Conservation (phyloP, 2,797 vertebrate genomes). For the Sebastes trivittatus region DNA sequence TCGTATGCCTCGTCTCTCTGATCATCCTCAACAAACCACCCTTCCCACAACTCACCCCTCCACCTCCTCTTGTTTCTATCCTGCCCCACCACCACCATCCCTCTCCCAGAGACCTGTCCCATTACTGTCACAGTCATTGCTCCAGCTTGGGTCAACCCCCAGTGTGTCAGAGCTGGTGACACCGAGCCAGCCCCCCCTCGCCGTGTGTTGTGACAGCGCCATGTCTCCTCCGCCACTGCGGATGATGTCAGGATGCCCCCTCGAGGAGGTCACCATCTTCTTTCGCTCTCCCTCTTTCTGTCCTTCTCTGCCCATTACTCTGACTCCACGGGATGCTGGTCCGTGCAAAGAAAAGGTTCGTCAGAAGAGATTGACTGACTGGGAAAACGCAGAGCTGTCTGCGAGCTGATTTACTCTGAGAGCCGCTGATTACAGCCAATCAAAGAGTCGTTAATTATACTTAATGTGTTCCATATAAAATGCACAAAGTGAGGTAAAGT, state of each 20-base stretch:
- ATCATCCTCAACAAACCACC: conserved; percentile 40
- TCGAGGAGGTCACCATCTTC: conserved; percentile 47
- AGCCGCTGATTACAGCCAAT: conserved; percentile 13
- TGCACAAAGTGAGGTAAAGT: neutral
- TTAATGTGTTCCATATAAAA: neutral
- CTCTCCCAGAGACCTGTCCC: conserved; percentile 44
- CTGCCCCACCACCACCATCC: neutral
- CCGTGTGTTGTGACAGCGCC: conserved; percentile 63
- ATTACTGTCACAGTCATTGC: conserved; percentile 64
- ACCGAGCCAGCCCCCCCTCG: conserved; percentile 10
- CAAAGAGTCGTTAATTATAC: conserved; percentile 1
- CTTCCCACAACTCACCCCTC: conserved; percentile 4
- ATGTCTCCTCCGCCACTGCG: conserved; percentile 53
- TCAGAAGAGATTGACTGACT: neutral
- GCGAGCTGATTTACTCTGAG: neutral
- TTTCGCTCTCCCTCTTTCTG: neutral
- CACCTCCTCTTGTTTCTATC: conserved; percentile 21
- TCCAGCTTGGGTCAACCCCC: conserved; percentile 57
- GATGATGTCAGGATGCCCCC: conserved; percentile 65
- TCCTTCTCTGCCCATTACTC: conserved; percentile 24
- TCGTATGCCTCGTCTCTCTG: conserved; percentile 27
- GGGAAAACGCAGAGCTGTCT: neutral
- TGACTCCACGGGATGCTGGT: neutral
- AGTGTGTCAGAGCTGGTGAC: conserved; percentile 60
- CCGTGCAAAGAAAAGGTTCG: neutral